Base-by-base conservation (phyloP, 2,888 invertebrate species). In the Rhorus exstirpatorius region DNA sequence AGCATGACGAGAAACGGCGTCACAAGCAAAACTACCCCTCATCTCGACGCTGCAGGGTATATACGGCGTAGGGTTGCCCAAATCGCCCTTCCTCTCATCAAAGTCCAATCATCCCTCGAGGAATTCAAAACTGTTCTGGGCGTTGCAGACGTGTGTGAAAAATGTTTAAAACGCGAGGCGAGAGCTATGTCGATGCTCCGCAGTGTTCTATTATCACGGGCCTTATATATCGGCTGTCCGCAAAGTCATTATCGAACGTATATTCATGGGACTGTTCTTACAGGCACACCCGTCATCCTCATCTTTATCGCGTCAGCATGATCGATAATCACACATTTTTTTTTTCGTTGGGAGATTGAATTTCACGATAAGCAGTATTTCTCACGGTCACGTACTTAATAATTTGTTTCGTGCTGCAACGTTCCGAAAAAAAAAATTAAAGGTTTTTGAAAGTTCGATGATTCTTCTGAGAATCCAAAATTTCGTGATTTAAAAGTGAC, bases 31-130 rank as follows among this genome's bases (percentile, higher is more conserved):
- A 67, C 58, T 58, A 74, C 82, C 76, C 58, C 67, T 63, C n/a
- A n/a, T n/a, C 31, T 76, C 72, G 68, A 60, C 46, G 65, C 26
- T 53, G 14, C 55, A 58, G 63, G 49, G 65, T 51, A 53, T 61
- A 76, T 53, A 65, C 1, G 8, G 10, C 38, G 65, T 21, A 67
- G 70, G 71, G 12, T 55, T 24, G 35, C 41, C 31, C 41, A 77
- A 58, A 51, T 41, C 53, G 38, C 71, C 68, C 83, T 87, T 87
- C 87, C 90, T 90, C 91, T 91, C 91, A 89, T 89, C 90, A 90
- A 90, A 91, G 87, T 85, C 84, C 87, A 87, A 88, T 89, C 89
- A 89, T 91, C 91, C 91, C 90, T 90, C 87, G 87, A 89, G 90
- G 88, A 91, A 90, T 91, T 90, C 89, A 89, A 90, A 91, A 89